phyloP scores from a whole-genome alignment of 2,113 vertebrate species.

The Hydropotes inermis region DNA sequence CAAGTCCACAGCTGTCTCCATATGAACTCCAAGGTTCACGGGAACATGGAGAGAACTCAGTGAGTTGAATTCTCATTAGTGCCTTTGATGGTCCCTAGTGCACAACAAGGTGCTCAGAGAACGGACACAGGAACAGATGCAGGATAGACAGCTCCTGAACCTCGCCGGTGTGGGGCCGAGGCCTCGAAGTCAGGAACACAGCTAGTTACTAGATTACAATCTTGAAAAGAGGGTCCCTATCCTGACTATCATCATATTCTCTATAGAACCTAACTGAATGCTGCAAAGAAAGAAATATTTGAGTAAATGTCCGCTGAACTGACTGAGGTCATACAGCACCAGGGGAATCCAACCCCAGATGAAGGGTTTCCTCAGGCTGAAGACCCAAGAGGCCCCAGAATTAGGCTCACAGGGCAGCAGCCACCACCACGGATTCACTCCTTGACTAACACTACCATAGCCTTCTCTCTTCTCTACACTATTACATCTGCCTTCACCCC shows the following conservation, averaged over 20 bases:
- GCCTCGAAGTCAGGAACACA: not conserved
- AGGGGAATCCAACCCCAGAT: not conserved
- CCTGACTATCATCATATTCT: not conserved
- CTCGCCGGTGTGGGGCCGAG: not conserved
- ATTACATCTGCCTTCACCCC: not conserved
- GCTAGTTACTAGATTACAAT: not conserved
- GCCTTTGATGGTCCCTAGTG: not conserved
- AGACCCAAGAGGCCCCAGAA: not conserved
- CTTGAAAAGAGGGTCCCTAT: not conserved
- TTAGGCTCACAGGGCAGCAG: not conserved
- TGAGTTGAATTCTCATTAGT: not conserved
- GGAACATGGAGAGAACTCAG: not conserved
- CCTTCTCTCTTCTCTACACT: not conserved
- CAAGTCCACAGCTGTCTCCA: not conserved
- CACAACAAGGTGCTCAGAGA: not conserved
- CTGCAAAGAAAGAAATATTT: not conserved
- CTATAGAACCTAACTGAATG: not conserved
- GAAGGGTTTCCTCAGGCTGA: not conserved
- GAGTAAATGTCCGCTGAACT: not conserved
- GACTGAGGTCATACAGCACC: not conserved
- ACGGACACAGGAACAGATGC: not conserved
- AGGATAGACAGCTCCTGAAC: not conserved
- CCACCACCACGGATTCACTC: not conserved
- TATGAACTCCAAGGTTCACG: not conserved
- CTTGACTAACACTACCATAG: not conserved